Conservation (phyloP, 2,113 vertebrate species). For the Chlorodrepanis virens region DNA sequence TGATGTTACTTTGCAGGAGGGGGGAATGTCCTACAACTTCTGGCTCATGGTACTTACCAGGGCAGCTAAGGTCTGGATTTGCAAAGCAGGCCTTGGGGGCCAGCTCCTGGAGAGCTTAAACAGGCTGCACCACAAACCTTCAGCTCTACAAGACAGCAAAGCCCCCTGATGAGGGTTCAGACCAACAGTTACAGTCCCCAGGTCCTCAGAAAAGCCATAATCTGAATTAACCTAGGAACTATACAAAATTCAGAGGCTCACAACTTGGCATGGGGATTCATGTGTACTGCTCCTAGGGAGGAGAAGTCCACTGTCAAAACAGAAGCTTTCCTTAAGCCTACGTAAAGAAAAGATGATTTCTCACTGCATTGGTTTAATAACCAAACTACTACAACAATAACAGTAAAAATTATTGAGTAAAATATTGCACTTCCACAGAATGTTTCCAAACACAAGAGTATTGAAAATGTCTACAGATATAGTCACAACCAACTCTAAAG, state of each 20-base stretch:
- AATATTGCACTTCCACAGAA: not conserved
- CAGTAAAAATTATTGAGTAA: not conserved
- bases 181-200: not conserved
- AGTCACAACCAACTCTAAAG: not conserved
- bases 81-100: not conserved
- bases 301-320: not conserved
- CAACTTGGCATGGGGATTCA: accelerated
- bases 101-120: not conserved
- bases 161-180: not conserved
- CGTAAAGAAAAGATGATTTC: not conserved
- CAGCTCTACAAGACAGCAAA: not conserved
- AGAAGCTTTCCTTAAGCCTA: not conserved
- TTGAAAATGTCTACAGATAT: not conserved
- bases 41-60: not conserved
- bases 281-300: not conserved
- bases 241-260: accelerated
- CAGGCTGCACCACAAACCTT: not conserved
- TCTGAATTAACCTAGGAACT: not conserved
- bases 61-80: not conserved
- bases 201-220: not conserved
- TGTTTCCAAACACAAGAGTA: not conserved
- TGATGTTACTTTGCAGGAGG: not conserved
- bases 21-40: not conserved
- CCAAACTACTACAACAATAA: not conserved
- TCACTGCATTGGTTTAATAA: not conserved